Evolutionary conservation across 1,140 invertebrate species (phyloP), one percentile per base, ranked within the genome.

Genomic region (Habropoda laboriosa): DNA sequence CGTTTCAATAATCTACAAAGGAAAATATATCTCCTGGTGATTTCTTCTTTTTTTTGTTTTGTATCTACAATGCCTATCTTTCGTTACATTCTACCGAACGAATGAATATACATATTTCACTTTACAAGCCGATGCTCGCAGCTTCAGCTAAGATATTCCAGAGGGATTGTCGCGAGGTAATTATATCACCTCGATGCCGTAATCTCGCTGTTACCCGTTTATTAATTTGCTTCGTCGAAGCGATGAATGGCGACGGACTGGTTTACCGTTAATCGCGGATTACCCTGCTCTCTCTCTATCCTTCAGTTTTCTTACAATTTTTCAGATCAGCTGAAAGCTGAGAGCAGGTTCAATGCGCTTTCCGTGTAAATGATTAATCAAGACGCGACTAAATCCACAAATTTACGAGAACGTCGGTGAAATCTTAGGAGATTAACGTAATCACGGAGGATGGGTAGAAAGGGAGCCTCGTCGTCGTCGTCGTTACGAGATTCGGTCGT

Each of bases 321-420:
- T 53, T 27, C 12, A 6, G 12, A 66, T 13, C 3, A 16, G 10
- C 10, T n/a, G 35, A 18, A 30, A 5, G 4, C 24, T 10, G 12
- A 12, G 1, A 8, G n/a, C 10, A 0, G n/a, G n/a, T 27, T 68
- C 21, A 35, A 57, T 38, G 42, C 16, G 16, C n/a, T 47, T 27
- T 18, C 24, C 45, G 16, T 47, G 16, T 38, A 32, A 51, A 70
- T 77, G 60, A 78, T 78, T 78, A 70, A 67, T 67, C 51, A 45
- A 18, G 58, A 49, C 35, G 21, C 24, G 16, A 18, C 16, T 4
- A 40, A 58, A 30, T 38, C 27, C 18, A 6, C 1, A 6, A 7
- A n/a, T 21, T n/a, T 40, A 16, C 10, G 7, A 49, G 55, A 45
- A 16, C 27, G 27, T 42, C 42, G 27, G 8, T 2, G 40, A 51